Evolutionary conservation across 2,113 vertebrate genomes (phyloP), one percentile per base, ranked within the genome.

Genomic region (Puma concolor): DNA sequence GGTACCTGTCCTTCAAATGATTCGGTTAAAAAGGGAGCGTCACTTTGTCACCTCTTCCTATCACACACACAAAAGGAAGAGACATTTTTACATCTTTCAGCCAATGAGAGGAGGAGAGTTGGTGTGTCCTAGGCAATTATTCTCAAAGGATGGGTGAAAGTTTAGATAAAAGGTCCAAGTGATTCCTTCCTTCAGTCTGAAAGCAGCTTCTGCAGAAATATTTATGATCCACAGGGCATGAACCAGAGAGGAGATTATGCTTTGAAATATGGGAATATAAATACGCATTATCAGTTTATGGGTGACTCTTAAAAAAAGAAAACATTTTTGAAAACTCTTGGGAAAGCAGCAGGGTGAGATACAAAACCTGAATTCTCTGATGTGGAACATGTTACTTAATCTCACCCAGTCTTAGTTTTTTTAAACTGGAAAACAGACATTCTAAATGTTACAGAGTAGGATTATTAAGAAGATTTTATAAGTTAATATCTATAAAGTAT

Each of bases 251-350:
- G 16, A 94, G 44, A 86, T 19, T 29, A n/a, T 88, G 11, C 86
- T 97, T 97, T 97, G 95, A 71, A 97, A 77, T 94, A 87, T 0
- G 5, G 17, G 44, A 88, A 23, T 74, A 7, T 36, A 95, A 86
- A 88, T 48, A 1, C 29, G 11, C 36, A 48, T 77, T 92, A 91
- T 69, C 91, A 95, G 64, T 38, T 96, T 97, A 94, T 91, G 94
- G 5, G 21, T 64, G 97, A 85, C 41, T 36, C 36, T 82, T 74
- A 63, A 96, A 89, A 87, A 95, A 48, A 88, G 41, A 96, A 97
- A 98, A 91, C 77, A 50, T 44, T 97, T 95, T 93, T 67, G 48
- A 63, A 97, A 97, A 96, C 9, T 48, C 79, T 57, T 94, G 10
- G 27, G 29, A 83, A 82, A 66, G 31, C 52, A 85, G 41, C 29